Conservation (phyloP, 2,113 vertebrate species). For the Platichthys stellatus region DNA sequence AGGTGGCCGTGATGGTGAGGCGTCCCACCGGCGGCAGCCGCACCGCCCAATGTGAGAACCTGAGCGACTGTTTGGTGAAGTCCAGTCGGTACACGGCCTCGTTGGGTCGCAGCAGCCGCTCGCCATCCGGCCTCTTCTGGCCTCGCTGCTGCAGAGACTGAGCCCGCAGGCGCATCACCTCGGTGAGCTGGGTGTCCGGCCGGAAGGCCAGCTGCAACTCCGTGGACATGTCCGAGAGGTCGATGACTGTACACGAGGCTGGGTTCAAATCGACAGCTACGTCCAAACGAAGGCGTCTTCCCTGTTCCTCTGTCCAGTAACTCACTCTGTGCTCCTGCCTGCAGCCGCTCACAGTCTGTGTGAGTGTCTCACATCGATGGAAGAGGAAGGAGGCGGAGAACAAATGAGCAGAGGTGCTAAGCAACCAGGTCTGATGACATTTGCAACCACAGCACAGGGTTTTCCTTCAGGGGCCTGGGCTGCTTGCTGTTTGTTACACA, state of each 20-base stretch:
- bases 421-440: conserved; percentile 64
- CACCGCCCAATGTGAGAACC: conserved; percentile 85
- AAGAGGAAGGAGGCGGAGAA: conserved; percentile 11
- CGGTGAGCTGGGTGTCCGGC: conserved; percentile 85
- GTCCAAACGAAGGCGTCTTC: conserved; percentile 13
- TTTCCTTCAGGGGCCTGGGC: conserved; percentile 42
- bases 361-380: background rate
- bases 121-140: conserved; percentile 86
- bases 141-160: conserved; percentile 89
- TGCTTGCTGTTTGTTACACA: conserved; percentile 25
- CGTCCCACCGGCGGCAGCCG: conserved; percentile 79
- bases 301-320: background rate
- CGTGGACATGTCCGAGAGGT: conserved; percentile 54
- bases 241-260: background rate
- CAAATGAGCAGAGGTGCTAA: conserved; percentile 42
- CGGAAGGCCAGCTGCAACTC: conserved; percentile 82
- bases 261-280: conserved; percentile 22
- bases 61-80: conserved; percentile 85
- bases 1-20: conserved; percentile 88
- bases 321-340: conserved; percentile 26
- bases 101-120: conserved; percentile 85
- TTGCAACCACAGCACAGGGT: conserved; percentile 15
- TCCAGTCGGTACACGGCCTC: conserved; percentile 89
- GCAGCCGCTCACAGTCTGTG: conserved; percentile 1
- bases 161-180: conserved; percentile 87